Conservation (phyloP, 2,113 vertebrate species). For the Guaruba guarouba region DNA sequence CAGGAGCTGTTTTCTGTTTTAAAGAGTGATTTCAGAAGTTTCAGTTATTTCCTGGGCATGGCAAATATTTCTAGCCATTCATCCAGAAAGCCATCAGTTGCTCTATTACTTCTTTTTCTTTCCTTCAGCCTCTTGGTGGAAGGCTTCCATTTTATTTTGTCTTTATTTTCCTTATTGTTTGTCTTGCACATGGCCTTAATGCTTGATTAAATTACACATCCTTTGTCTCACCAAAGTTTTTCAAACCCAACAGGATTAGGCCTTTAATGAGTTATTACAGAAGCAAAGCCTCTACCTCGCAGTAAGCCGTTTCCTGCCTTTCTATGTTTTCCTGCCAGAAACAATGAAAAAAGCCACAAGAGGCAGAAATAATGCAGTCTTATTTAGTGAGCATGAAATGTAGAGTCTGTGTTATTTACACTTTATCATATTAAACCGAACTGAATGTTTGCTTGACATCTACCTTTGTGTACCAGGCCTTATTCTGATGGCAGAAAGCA, state of each 20-base stretch:
- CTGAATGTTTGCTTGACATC: constrained; percentile 66
- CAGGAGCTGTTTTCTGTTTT: neutral
- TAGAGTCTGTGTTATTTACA: constrained; percentile 57
- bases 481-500: constrained; percentile 44
- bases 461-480: constrained; percentile 45
- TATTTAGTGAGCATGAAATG: neutral
- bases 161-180: neutral
- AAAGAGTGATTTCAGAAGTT: constrained; percentile 1
- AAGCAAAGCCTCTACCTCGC: neutral
- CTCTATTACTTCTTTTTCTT: neutral
- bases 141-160: neutral
- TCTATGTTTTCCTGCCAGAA: constrained; percentile 9
- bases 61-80: neutral
- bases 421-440: constrained; percentile 52
- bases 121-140: neutral
- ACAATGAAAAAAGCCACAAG: constrained; percentile 20
- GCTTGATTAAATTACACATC: constrained; percentile 15
- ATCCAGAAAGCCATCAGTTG: neutral
- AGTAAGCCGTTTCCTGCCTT: constrained; percentile 10
- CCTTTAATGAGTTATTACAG: constrained; percentile 20
- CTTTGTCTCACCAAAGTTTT: neutral
- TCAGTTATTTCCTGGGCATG: neutral
- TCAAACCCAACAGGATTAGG: neutral
- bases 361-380: constrained; percentile 29
- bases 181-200: neutral